Percentiles rank a stretch among this genome's conserved stretches.
phyloP scores from a whole-genome alignment of 2,888 invertebrate species.

The Melanostoma mellinum region DNA sequence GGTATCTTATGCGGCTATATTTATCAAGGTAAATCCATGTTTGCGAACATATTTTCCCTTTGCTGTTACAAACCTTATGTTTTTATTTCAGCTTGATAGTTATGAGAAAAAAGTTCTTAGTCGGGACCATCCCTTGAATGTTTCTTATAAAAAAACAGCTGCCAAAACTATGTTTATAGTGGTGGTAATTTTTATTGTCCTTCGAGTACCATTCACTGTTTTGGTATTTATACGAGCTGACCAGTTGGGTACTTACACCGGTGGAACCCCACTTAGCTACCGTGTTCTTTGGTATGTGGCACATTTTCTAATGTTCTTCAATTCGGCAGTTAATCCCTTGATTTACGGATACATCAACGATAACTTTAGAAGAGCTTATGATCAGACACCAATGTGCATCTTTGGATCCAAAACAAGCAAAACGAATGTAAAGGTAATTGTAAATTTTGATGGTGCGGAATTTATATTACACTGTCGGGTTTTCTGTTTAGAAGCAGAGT shows the following conservation, averaged over 20 bases:
- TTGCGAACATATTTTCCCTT: neutral
- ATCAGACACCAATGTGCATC: constrained; percentile 83
- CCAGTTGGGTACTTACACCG: constrained; percentile 73
- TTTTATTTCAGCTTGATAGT: constrained; percentile 84
- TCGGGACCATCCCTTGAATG: constrained; percentile 85
- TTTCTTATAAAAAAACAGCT: constrained; percentile 87
- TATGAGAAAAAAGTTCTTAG: constrained; percentile 85
- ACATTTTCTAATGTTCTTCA: constrained; percentile 87
- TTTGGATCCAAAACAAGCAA: constrained; percentile 68
- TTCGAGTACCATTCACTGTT: constrained; percentile 89
- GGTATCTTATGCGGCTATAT: constrained; percentile 88
- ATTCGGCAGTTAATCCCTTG: constrained; percentile 89
- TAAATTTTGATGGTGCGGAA: neutral
- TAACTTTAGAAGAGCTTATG: constrained; percentile 87
- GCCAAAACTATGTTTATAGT: constrained; percentile 88
- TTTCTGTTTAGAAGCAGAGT: constrained; percentile 9
- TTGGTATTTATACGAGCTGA: constrained; percentile 85
- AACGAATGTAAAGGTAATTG: neutral
- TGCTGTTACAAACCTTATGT: neutral
- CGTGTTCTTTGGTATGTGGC: constrained; percentile 86
- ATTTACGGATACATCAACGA: constrained; percentile 90
- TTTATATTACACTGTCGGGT: neutral
- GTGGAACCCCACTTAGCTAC: constrained; percentile 82
- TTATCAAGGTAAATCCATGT: constrained; percentile 83
- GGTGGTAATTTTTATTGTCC: constrained; percentile 86